Evolutionary conservation across 2,888 invertebrate species (phyloP), one percentile per base, ranked within the genome.

Genomic region (Sipunculus nudus): DNA sequence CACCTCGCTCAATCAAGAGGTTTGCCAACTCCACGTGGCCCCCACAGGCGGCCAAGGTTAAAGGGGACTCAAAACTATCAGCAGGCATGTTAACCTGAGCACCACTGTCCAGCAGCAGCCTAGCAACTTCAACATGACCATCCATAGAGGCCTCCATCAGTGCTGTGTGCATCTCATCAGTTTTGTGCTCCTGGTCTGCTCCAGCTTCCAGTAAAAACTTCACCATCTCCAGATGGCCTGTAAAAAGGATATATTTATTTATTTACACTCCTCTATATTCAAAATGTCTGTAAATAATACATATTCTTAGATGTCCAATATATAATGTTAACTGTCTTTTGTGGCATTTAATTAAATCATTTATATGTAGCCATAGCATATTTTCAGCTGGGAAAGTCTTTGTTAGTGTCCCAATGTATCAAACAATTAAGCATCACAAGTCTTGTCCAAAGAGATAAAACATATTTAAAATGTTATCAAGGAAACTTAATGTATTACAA

Each of bases 121-220:
- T 87, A 8, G 97, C 97, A 48, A 99, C 98, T 85, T 98, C 97
- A 0, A 97, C 95, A 82, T 99, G 98, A 0, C 99, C 98, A 84
- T 99, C 98, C 98, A 99, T 99, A 63, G 96, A 96, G 53, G 98
- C 98, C 85, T 99, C 98, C 97, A 99, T 98, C 45, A 99, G 87
- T 45, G 98, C 98, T 28, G 98, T 98, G 85, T 99, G 98, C 96
- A 99, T 96, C 87, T 99, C 99, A 84, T 98, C 97, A 8, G 97
- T 97, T 87, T 97, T 97, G 87, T 97, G 97, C 85, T 97, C 96
- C 84, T 96, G 89, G 68, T 97, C 96, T 21, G 96, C 96, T 65
- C 97, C 97, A 48, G 96, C 96, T 77, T 93, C 94, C 71, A 99
- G 86, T 67, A 99, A 88, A 86, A 95, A 97, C 74, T 95, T 80